These are phyloP conservation scores for Sylvia atricapilla DNA, from an alignment of 2,113 vertebrate genomes.

Conservation along the genomic window DNA sequence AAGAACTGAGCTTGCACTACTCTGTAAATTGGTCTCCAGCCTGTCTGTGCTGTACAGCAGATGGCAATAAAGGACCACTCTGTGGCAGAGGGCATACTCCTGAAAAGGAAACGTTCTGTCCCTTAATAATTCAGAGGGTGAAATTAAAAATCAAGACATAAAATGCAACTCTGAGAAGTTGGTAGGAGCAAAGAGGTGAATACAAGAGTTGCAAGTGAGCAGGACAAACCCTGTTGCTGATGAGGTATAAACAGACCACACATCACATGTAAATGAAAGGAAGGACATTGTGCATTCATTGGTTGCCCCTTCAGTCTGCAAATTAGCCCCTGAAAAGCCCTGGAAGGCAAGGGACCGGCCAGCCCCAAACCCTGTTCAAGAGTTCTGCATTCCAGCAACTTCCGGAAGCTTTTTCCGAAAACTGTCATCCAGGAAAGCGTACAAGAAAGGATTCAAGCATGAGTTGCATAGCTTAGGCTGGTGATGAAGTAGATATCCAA, in stretches of 20 bases:
- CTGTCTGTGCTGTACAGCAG: slow-evolving; percentile 12
- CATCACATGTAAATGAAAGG: accelerated
- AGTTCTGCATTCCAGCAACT: slow-evolving; percentile 79
- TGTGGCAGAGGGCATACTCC: not conserved
- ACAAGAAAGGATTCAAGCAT: slow-evolving; percentile 88
- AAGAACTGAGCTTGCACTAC: not conserved
- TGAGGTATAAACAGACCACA: not conserved
- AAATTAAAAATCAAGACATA: not conserved
- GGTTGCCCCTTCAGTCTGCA: not conserved
- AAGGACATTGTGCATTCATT: not conserved
- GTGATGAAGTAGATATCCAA: slow-evolving; percentile 89
- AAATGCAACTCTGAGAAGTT: not conserved
- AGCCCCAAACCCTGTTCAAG: slow-evolving; percentile 25
- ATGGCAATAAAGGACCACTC: slow-evolving; percentile 13
- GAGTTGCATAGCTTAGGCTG: slow-evolving; percentile 90
- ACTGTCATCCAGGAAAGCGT: slow-evolving; percentile 87
- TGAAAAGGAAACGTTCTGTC: not conserved
- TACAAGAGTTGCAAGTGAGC: not conserved
- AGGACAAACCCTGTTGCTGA: not conserved
- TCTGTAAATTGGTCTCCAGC: not conserved
- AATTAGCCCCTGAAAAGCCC: not conserved
- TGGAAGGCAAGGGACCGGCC: not conserved
- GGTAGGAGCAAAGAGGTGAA: not conserved
- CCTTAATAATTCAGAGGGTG: not conserved
- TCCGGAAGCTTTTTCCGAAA: slow-evolving; percentile 85